Conservation (phyloP, 2,797 vertebrate genomes). For the Anabacerthia variegaticeps region DNA sequence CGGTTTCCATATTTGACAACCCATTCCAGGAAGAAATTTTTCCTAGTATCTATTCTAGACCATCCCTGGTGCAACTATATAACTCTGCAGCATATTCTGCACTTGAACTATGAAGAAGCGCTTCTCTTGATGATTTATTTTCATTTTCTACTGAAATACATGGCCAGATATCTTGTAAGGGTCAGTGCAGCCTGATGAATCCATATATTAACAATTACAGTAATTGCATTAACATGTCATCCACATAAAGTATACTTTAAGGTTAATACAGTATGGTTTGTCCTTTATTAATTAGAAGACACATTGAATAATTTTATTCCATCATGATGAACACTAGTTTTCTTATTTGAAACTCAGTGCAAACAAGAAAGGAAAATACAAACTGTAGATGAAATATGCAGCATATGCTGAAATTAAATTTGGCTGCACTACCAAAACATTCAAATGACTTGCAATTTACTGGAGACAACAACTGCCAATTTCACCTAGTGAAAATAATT, state of each 20-base stretch:
- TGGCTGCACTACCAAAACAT: background rate
- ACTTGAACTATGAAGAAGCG: background rate
- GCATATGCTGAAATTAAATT: background rate
- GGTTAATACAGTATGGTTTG: background rate
- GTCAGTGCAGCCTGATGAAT: background rate
- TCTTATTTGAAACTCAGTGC: background rate
- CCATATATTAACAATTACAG: background rate
- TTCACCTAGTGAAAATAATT: background rate
- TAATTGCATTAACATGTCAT: background rate
- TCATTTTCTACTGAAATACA: background rate
- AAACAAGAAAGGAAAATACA: background rate
- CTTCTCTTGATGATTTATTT: background rate
- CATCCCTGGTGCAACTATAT: background rate
- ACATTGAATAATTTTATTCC: background rate
- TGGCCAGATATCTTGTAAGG: background rate
- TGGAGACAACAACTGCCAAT: background rate
- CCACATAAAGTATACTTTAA: background rate
- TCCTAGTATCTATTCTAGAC: background rate
- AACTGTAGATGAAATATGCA: background rate
- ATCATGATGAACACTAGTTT: background rate
- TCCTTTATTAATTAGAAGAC: conserved; percentile 1
- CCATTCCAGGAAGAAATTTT: rapidly evolving
- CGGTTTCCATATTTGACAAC: background rate
- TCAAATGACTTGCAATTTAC: background rate
- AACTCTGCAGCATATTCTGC: background rate